phyloP scores from a whole-genome alignment of 2,888 invertebrate genomes.

The Epirrhoe alternata region DNA sequence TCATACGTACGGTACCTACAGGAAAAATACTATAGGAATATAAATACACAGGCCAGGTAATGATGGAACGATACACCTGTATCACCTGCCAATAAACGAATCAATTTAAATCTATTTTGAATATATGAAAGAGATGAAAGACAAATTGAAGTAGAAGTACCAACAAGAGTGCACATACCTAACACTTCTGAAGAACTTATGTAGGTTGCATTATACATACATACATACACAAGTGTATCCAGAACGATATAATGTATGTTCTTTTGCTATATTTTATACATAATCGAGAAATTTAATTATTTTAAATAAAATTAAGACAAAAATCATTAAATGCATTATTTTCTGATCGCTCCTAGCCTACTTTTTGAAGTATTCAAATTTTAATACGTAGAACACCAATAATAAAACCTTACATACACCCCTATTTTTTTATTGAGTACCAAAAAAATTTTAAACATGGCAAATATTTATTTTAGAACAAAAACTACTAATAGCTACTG shows the following conservation, averaged over 20 bases:
- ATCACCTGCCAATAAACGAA: conserved; percentile 26
- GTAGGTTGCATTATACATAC: background rate
- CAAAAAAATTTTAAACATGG: no score
- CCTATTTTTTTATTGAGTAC: no score
- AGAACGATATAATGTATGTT: background rate
- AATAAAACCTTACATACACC: no score
- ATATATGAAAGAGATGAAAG: conserved; percentile 14
- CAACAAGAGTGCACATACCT: background rate
- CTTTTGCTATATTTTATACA: no score
- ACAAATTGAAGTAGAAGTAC: background rate
- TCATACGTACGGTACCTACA: background rate
- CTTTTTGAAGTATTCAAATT: no score
- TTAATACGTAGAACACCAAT: no score
- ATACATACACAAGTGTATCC: background rate
- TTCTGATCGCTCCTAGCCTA: no score
- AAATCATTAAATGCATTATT: no score
- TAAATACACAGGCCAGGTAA: background rate
- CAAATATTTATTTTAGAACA: no score
- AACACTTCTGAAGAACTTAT: background rate
- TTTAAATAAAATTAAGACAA: no score
- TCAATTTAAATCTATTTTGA: conserved; percentile 24
- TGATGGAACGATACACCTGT: conserved; percentile 19
- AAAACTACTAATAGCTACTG: no score
- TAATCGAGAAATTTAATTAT: no score
- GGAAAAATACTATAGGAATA: background rate